Conservation (phyloP, 2,797 vertebrate genomes). For the Thamnophis elegans region DNA sequence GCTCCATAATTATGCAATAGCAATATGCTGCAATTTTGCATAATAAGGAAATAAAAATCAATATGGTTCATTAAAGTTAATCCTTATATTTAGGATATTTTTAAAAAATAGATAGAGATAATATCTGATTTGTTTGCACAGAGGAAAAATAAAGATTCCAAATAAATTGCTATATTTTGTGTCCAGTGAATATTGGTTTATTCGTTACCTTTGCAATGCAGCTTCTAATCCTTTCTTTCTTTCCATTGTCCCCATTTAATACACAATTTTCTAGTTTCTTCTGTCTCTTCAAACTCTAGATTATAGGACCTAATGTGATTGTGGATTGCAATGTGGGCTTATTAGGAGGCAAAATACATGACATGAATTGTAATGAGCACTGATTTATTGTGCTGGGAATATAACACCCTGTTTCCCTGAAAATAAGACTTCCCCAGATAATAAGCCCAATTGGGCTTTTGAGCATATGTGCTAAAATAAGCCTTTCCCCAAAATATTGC, state of each 20-base stretch:
- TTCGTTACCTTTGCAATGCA: not conserved
- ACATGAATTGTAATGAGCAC: not conserved
- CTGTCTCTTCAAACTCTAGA: not conserved
- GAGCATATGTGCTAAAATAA: too few species aligned
- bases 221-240: not conserved
- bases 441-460: too few species aligned
- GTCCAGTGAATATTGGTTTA: not conserved
- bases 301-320: not conserved
- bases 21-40: constrained; percentile 18
- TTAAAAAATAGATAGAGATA: not conserved
- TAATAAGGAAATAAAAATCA: constrained; percentile 16
- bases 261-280: not conserved
- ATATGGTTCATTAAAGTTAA: constrained; percentile 3
- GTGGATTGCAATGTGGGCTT: not conserved
- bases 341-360: not conserved
- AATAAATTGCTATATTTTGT: not conserved
- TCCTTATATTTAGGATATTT: not conserved
- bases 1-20: constrained; percentile 2
- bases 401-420: not conserved
- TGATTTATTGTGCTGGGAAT: not conserved
- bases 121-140: not conserved
- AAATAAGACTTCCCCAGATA: too few species aligned
- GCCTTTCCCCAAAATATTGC: too few species aligned
- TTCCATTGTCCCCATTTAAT: not conserved
- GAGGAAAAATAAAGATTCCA: not conserved